Evolutionary conservation across 2,113 vertebrate genomes (phyloP).

Genomic region (Myotis davidii): DNA sequence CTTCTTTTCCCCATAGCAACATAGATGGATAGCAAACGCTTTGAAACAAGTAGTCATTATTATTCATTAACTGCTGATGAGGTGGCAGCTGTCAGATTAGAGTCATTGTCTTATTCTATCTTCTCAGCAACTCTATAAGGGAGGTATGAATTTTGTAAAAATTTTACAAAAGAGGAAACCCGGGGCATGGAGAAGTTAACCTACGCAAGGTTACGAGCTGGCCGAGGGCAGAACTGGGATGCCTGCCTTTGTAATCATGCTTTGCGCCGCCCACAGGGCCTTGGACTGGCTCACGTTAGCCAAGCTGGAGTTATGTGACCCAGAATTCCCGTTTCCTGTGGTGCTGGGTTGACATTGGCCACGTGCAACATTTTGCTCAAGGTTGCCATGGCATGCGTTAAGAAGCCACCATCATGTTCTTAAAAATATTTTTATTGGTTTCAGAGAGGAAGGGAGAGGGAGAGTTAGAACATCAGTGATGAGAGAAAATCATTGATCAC

Average conservation of each 20-base stretch:
- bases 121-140: neutral
- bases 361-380: neutral
- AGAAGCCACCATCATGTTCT: neutral
- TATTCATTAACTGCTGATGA: slow-evolving; percentile 13
- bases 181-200: rapidly evolving
- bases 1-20: neutral
- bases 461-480: no score
- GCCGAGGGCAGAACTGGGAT: no score
- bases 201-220: neutral
- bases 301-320: rapidly evolving
- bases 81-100: neutral
- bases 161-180: neutral
- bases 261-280: neutral
- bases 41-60: slow-evolving; percentile 5
- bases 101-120: neutral
- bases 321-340: neutral
- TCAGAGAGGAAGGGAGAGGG: no score
- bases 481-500: no score
- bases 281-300: neutral
- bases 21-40: neutral
- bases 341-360: neutral
- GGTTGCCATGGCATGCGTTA: neutral
- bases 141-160: neutral
- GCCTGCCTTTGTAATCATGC: neutral
- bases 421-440: no score